These are phyloP conservation scores for Helogale parvula DNA, from an alignment of 2,113 vertebrate genomes.

Conservation along the genomic window DNA sequence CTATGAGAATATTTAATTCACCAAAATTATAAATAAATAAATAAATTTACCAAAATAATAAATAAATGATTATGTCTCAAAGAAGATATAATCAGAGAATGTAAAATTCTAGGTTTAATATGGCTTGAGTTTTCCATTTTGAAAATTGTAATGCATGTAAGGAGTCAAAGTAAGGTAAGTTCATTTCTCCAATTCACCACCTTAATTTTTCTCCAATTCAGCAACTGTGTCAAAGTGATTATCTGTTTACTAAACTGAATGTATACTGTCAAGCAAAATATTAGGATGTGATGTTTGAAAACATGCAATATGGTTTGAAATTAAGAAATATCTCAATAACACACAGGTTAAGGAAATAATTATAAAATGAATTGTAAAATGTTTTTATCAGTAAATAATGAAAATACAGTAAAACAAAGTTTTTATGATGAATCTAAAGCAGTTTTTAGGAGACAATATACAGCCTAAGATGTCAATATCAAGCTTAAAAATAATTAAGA, in stretches of 20 bases:
- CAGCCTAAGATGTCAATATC: neutral
- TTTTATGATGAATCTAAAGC: neutral
- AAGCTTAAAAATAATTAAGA: neutral
- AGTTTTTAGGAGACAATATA: neutral
- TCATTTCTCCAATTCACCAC: neutral
- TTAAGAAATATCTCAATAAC: neutral
- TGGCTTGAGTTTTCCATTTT: neutral
- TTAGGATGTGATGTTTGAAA: neutral
- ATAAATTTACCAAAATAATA: neutral
- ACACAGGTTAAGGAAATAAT: neutral
- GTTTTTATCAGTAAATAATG: neutral
- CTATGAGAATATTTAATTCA: neutral
- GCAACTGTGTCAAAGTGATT: neutral
- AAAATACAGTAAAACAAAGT: neutral
- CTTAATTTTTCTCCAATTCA: neutral
- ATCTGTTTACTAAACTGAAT: neutral
- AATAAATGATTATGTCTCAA: too few species aligned
- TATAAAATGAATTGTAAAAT: neutral
- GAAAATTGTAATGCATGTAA: neutral
- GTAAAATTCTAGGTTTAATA: neutral
- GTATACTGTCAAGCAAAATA: neutral
- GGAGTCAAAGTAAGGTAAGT: neutral
- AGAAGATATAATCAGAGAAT: neutral
- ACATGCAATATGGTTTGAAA: neutral
- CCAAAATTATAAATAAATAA: neutral